Conservation (phyloP, 2,797 vertebrate genomes). For the Anabas testudineus region DNA sequence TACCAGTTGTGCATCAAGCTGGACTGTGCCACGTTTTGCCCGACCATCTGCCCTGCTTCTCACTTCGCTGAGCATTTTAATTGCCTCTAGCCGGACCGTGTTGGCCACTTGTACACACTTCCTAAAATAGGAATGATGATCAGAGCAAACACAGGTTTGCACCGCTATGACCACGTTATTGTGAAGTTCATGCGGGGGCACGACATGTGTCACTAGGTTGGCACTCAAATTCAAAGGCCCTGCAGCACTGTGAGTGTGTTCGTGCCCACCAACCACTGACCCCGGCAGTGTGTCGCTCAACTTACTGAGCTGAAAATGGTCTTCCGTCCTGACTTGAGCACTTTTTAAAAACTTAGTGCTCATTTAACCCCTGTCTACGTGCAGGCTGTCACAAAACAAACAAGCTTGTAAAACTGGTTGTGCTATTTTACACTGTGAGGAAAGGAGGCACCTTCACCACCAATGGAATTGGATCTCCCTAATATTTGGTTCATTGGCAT, state of each 20-base stretch:
- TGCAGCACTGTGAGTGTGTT: background rate
- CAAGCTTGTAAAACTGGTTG: background rate
- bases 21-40: constrained; percentile 52
- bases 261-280: constrained; percentile 3
- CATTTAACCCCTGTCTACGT: constrained; percentile 14
- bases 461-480: constrained; percentile 53
- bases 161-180: background rate
- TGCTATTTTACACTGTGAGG: constrained; percentile 34
- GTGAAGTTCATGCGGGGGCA: constrained; percentile 7
- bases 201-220: constrained; percentile 8
- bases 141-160: constrained; percentile 16
- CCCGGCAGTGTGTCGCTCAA: too few relatives aligned
- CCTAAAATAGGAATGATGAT: constrained; percentile 33
- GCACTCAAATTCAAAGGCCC: background rate
- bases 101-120: constrained; percentile 57
- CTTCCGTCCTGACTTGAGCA: constrained; percentile 12
- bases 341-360: constrained; percentile 24
- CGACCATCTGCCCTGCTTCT: constrained; percentile 74
- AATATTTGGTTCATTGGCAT: constrained; percentile 40
- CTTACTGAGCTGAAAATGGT: constrained; percentile 19
- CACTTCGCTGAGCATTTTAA: constrained; percentile 73
- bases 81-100: constrained; percentile 62
- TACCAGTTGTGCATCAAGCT: constrained; percentile 67
- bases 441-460: constrained; percentile 39
- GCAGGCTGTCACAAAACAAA: background rate